Evolutionary conservation across 1,140 invertebrate species (phyloP).

Genomic region (Camponotus pennsylvanicus): DNA sequence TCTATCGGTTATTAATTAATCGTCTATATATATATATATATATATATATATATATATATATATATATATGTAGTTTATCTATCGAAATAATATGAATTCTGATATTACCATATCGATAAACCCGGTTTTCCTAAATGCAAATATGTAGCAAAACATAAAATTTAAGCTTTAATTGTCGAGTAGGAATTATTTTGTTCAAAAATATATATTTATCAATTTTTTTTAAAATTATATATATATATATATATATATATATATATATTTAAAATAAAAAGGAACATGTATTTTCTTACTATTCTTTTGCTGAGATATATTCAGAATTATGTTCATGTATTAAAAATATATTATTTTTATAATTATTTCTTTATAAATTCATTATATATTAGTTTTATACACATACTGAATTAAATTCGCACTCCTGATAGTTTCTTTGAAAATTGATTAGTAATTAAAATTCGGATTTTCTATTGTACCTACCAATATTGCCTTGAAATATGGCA

Average conservation of each 20-base stretch:
- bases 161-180: not conserved
- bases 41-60: too few species aligned
- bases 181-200: not conserved
- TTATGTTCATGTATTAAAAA: too few species aligned
- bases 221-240: not conserved
- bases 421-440: not conserved
- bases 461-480: conserved; percentile 18
- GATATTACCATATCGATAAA: not conserved
- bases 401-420: not conserved
- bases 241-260: too few species aligned
- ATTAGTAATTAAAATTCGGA: conserved; percentile 4
- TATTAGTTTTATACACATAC: not conserved
- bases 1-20: not conserved
- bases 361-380: not conserved
- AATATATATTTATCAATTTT: not conserved
- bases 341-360: not conserved
- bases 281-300: not conserved
- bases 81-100: conserved; percentile 16
- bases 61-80: not conserved
- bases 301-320: too few species aligned
- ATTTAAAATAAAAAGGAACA: not conserved
- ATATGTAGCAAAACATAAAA: not conserved
- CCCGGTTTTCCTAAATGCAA: not conserved
- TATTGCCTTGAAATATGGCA: conserved; percentile 39
- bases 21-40: not conserved